phyloP scores from a whole-genome alignment of 2,113 vertebrate species.

The Megalops atlanticus region DNA sequence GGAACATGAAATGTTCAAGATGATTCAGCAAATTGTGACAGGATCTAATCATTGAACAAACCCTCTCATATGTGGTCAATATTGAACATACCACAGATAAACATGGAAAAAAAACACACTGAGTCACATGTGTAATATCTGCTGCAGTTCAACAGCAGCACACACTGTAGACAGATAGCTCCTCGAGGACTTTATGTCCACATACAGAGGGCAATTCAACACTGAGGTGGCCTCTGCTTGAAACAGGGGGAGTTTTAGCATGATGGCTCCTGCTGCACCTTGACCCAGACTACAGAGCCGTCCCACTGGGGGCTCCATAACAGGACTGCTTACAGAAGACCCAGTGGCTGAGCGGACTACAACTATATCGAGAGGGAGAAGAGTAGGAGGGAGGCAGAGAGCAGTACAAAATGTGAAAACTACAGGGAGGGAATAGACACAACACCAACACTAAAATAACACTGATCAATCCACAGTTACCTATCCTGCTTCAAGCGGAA shows the following conservation, averaged over 20 bases:
- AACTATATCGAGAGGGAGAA: background rate
- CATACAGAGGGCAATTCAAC: background rate
- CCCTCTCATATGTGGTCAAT: background rate
- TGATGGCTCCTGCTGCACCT: background rate
- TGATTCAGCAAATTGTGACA: constrained; percentile 4
- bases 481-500: too few relatives aligned
- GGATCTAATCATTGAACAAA: background rate
- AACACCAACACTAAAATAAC: too few relatives aligned
- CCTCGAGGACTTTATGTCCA: background rate
- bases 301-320: background rate
- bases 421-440: too few relatives aligned
- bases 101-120: too few relatives aligned
- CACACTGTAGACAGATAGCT: background rate
- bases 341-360: background rate
- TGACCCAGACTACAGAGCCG: background rate
- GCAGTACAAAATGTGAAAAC: background rate
- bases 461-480: too few relatives aligned
- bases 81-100: background rate
- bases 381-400: constrained; percentile 3
- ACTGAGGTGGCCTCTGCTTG: background rate
- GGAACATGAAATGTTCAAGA: background rate
- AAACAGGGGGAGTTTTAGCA: background rate
- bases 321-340: constrained; percentile 18
- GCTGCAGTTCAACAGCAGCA: background rate
- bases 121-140: background rate